Percentiles rank a stretch among this genome's conserved stretches.
phyloP scores from a whole-genome alignment of 1,140 invertebrate genomes.

The Radopholus similis region DNA sequence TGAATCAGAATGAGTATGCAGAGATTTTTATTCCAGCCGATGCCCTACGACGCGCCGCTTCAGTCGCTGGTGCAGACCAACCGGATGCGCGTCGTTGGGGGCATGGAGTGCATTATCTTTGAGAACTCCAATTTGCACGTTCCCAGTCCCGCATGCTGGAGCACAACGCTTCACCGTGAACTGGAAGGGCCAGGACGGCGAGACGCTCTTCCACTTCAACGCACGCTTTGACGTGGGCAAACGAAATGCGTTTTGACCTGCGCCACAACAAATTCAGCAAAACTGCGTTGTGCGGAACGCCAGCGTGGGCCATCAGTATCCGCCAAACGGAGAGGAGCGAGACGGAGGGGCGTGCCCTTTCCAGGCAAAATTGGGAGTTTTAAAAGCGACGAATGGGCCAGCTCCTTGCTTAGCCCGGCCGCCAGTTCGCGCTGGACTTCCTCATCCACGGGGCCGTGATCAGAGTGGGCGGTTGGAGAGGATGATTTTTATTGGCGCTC shows the following conservation, averaged over 20 bases:
- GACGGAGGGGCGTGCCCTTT: conserved; percentile 16
- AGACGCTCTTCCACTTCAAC: conserved; percentile 23
- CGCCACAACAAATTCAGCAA: conserved; percentile 11
- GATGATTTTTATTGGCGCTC: neutral
- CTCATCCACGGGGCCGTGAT: conserved; percentile 14
- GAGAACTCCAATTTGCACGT: neutral
- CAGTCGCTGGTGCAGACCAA: conserved; percentile 9
- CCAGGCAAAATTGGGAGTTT: neutral
- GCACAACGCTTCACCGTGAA: conserved; percentile 19
- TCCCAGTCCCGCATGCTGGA: neutral
- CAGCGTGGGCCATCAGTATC: conserved; percentile 13
- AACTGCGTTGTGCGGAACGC: conserved; percentile 24
- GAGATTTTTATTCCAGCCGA: neutral
- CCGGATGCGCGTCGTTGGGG: conserved; percentile 10
- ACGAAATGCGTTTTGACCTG: neutral
- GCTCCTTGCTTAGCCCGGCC: neutral
- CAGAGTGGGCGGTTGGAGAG: neutral
- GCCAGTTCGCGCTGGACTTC: conserved; percentile 19
- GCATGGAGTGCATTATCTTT: neutral
- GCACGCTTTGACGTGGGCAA: conserved; percentile 18
- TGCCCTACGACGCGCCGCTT: conserved; percentile 16
- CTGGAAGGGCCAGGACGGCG: neutral
- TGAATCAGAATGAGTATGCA: neutral
- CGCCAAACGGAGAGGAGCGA: conserved; percentile 16
- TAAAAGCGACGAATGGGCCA: neutral